Percentiles rank a stretch among this genome's conserved stretches.
Conservation (phyloP, 2,113 vertebrate species). For the Percina caprodes region DNA sequence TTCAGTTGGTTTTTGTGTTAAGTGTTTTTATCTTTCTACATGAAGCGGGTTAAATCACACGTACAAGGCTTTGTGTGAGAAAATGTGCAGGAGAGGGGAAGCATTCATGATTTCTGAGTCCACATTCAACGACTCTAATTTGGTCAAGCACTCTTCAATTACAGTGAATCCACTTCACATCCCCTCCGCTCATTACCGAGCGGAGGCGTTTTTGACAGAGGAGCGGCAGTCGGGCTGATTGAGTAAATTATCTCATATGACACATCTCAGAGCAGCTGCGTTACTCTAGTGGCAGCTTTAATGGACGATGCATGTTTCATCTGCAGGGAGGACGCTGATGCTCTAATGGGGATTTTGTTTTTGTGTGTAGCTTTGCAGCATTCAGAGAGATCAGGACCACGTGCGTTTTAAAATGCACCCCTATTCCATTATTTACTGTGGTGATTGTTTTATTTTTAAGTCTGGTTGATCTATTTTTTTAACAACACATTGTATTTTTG, state of each 20-base stretch:
- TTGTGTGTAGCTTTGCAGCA: too few relatives aligned
- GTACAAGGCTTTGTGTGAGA: too few relatives aligned
- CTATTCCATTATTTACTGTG: too few relatives aligned
- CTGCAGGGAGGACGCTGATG: background rate
- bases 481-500: too few relatives aligned
- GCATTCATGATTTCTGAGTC: background rate
- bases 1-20: too few relatives aligned
- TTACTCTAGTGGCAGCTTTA: background rate
- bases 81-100: too few relatives aligned
- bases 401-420: background rate
- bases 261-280: constrained; percentile 6
- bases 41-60: too few relatives aligned
- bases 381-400: background rate
- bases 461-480: too few relatives aligned
- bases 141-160: background rate
- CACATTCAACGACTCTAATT: background rate
- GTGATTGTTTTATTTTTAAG: too few relatives aligned
- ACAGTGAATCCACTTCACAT: background rate
- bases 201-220: background rate
- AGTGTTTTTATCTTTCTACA: too few relatives aligned
- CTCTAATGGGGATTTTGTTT: background rate
- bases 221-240: constrained; percentile 23
- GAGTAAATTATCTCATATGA: constrained; percentile 40
- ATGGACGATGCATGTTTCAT: constrained; percentile 31
- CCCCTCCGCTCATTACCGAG: constrained; percentile 18